Conservation (phyloP, 2,113 vertebrate species). For the pig (Sus scrofa) region DNA sequence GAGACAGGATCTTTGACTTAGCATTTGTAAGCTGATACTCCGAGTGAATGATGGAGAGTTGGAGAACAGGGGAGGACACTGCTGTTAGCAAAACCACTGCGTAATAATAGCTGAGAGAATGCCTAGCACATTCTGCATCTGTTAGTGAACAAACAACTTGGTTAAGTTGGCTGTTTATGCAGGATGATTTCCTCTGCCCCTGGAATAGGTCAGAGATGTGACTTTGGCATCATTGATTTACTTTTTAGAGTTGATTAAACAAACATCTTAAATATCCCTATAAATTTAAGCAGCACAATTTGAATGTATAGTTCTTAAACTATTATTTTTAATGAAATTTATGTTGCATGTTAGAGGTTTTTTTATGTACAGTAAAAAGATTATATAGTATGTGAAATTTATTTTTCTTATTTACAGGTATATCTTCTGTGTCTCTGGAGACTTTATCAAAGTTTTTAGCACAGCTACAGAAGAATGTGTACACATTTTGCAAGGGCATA, state of each 20-base stretch:
- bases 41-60: background rate
- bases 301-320: background rate
- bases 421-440: constrained; percentile 93
- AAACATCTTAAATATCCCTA: background rate
- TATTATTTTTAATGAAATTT: background rate
- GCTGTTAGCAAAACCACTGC: background rate
- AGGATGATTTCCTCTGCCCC: background rate
- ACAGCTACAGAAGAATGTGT: constrained; percentile 94
- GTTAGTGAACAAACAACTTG: background rate
- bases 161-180: background rate
- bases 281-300: background rate
- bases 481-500: constrained; percentile 92
- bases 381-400: background rate
- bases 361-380: background rate
- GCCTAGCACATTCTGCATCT: background rate
- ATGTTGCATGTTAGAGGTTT: background rate
- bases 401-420: constrained; percentile 87
- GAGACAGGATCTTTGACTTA: background rate
- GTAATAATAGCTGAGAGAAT: background rate
- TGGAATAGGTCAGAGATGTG: background rate
- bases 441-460: constrained; percentile 95
- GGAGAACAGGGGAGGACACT: background rate
- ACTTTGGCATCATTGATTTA: background rate
- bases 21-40: background rate
- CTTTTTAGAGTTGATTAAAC: background rate